Conservation (phyloP, 2,888 invertebrate genomes). For the Linnaemya tessellans region DNA sequence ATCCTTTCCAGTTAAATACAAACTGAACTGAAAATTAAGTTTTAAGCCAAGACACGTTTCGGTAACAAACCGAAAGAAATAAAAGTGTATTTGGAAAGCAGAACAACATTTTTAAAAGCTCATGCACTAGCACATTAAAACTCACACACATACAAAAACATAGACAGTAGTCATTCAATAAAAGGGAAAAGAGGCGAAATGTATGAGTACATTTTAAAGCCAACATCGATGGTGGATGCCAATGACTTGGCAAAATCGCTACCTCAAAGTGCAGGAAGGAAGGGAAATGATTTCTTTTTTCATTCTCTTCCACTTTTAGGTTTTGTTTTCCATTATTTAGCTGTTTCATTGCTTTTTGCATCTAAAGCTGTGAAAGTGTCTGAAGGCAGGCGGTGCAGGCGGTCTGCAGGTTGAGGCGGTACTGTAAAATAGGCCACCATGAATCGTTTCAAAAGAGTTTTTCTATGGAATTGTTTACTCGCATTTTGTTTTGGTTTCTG, state of each 20-base stretch:
- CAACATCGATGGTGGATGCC: constrained; percentile 55
- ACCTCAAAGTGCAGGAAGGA: constrained; percentile 51
- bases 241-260: constrained; percentile 63
- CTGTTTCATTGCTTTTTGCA: constrained; percentile 6
- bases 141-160: constrained; percentile 3
- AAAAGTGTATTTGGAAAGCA: neutral
- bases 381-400: neutral
- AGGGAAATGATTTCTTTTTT: constrained; percentile 18
- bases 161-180: constrained; percentile 11
- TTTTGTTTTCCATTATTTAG: constrained; percentile 9
- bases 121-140: neutral
- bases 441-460: constrained; percentile 49
- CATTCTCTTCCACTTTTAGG: neutral
- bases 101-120: constrained; percentile 14
- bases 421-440: constrained; percentile 46
- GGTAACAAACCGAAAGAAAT: constrained; percentile 41
- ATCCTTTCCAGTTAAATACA: constrained; percentile 25
- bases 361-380: constrained; percentile 7
- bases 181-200: constrained; percentile 23
- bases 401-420: neutral
- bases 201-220: constrained; percentile 37
- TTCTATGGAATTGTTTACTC: constrained; percentile 42
- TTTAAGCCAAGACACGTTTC: constrained; percentile 59
- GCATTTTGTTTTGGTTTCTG: constrained; percentile 35
- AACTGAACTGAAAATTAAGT: constrained; percentile 48